Base-by-base conservation (phyloP, 53 echinoderm and acorn worm species). In the Hippasteria phrygiana region DNA sequence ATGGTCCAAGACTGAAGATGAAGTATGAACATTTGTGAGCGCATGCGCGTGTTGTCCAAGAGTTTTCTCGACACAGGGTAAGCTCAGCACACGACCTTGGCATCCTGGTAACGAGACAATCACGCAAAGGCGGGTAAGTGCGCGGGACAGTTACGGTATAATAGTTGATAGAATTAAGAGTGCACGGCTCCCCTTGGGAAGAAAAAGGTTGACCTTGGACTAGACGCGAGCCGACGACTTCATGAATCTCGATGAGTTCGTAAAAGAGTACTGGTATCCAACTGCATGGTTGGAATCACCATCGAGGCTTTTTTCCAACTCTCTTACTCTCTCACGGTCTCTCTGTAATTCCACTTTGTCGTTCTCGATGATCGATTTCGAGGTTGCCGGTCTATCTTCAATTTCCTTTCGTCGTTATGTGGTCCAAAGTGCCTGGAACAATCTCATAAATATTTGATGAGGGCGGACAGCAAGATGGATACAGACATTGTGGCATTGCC, bases 391-490 rank as follows among this genome's bases (percentile, higher is more conserved):
- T 59, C 26, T 22, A 59, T 59, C n/a, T 59, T n/a, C 26, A 59
- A 59, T 79, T 79, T 56, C 62, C 79, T 79, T 27, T 59, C 3
- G 59, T 17, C 14, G 27, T 36, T 79, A 1, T 79, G 39, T 79
- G n/a, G 39, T 41, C 20, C 14, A 4, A 26, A 39, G 62, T 62
- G 79, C 62, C 79, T 62, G 62, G 55, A 62, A 79, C 79, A 12
- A 26, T 11, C 55, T 59, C 24, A 41, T 79, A 62, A 62, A 79
- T 79, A 79, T 54, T 62, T 62, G 62, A 79, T 77, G 69, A 12
- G 1, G 59, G 59, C n/a, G 16, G 59, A 2, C 22, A 59, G 54
- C 14, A 35, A 35, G 36, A 35, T 2, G 13, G 69, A 12, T 12
- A 13, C 27, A 59, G 20, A 59, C 59, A 26, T 59, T 59, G 59